A percentile compares a stretch with the other conserved stretches of the same genome.
Conservation (phyloP, 1,140 invertebrate species). For the Hyles vespertilio region DNA sequence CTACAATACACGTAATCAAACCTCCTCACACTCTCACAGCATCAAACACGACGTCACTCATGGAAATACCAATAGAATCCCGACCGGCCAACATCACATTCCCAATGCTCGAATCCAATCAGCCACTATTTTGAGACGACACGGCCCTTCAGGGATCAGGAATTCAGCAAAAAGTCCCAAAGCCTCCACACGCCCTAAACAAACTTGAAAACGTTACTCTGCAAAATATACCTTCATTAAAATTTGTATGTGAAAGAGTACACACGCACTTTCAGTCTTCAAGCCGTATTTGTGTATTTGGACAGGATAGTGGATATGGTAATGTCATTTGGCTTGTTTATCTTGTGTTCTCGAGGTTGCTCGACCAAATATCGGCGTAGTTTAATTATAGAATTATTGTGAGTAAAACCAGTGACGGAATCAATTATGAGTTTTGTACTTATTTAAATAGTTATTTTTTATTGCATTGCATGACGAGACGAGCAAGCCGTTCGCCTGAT, state of each 20-base stretch:
- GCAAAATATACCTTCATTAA: constrained; percentile 26
- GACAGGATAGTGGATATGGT: constrained; percentile 8
- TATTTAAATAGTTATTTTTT: no score
- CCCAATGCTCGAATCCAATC: constrained; percentile 13
- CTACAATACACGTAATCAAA: no score
- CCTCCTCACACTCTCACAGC: no score
- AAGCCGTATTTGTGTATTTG: constrained; percentile 7
- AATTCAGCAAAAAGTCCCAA: constrained; percentile 18
- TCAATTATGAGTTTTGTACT: no score
- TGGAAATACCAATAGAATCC: not conserved
- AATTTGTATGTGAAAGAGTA: constrained; percentile 17
- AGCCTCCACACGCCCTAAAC: constrained; percentile 18
- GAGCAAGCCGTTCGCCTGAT: no score
- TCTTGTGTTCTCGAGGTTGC: no score
- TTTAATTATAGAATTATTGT: no score
- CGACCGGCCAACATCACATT: not conserved
- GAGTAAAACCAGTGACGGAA: no score
- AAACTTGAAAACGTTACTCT: constrained; percentile 22
- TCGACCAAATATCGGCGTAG: no score
- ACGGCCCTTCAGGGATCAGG: constrained; percentile 8
- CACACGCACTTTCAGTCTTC: constrained; percentile 10
- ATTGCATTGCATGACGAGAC: no score
- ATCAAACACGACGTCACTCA: not conserved
- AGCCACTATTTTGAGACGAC: constrained; percentile 21
- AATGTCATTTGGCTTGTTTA: constrained; percentile 2